These are phyloP conservation scores for Adineta ricciae DNA, from an alignment of 2,888 invertebrate species.

Conservation along the genomic window DNA sequence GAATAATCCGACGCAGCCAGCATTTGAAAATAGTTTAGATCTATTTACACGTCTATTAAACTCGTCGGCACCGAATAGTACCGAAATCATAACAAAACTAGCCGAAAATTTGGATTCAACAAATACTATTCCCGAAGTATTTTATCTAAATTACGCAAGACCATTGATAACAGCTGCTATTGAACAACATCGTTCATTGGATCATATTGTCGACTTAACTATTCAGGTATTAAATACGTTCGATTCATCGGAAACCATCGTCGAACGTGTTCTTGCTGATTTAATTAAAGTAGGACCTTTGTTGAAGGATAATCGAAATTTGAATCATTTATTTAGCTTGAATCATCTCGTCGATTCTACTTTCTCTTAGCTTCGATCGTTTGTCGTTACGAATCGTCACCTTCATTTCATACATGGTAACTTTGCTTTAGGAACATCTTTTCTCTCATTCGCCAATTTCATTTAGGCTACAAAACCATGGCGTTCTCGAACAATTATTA, in stretches of 20 bases:
- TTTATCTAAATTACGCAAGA: constrained; percentile 14
- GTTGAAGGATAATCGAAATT: too few relatives aligned
- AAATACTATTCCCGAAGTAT: neutral
- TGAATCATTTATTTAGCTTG: neutral
- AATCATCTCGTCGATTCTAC: constrained; percentile 18
- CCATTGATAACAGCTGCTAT: neutral
- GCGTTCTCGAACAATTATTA: constrained; percentile 16
- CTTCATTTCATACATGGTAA: constrained; percentile 21
- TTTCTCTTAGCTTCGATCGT: neutral
- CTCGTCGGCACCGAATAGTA: neutral
- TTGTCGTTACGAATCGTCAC: constrained; percentile 13
- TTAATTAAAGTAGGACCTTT: neutral
- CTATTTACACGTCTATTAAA: neutral
- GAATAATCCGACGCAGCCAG: neutral
- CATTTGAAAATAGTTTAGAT: constrained; percentile 2
- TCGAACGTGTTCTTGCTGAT: constrained; percentile 12
- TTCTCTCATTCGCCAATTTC: too few relatives aligned
- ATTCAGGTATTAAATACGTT: constrained; percentile 6
- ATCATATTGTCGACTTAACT: neutral
- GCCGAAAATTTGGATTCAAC: neutral
- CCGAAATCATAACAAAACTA: neutral
- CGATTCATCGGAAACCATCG: neutral
- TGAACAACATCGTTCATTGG: neutral
- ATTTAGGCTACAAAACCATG: constrained; percentile 1
- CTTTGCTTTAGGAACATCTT: neutral